Evolutionary conservation across 2,113 vertebrate species (phyloP), one percentile per base, ranked within the genome.

Genomic region (Tympanuchus pallidicinctus): DNA sequence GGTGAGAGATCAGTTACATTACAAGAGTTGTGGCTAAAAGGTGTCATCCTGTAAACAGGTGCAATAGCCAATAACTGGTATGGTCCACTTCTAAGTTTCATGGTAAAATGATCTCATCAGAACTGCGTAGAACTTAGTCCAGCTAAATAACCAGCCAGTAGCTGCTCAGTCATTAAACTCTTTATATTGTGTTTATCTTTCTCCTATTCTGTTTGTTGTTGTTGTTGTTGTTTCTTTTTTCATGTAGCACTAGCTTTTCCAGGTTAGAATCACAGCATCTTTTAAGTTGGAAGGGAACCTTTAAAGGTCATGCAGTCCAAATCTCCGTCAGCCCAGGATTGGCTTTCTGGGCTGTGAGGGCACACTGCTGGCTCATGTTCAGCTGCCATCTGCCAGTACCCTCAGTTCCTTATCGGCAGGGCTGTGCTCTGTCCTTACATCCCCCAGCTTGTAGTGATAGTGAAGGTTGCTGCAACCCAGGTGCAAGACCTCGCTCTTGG

Each of bases 111-210:
- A 24, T 1, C 38, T 47, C 19, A 6, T 24, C 2, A 1, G 9
- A 7, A 21, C 52, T 3, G 27, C 4, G 1, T 0, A 1, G 25
- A 8, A 4, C 2, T 11, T 3, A 18, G 15, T n/a, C 10, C 22
- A 1, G 32, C 6, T 3, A 6, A 5, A 8, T 1, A 19, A 0
- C 56, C 1, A 2, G 24, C 61, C 6, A 8, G 8, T 2, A 30
- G 4, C n/a, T 6, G 34, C 60, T 63, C 34, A 17, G 60, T 27
- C 22, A 11, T 17, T 34, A 27, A 34, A 69, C 32, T 34, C 22
- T 47, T 43, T 69, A 25, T 15, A 7, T 12, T 34, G 15, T 21
- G 66, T 25, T 24, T 48, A 10, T 48, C 45, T 34, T 47, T 34
- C 45, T 69, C 45, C 17, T 17, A 34, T 24, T 47, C n/a, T 17